Base-by-base conservation (phyloP, 2,113 vertebrate species). In the Vidua macroura region DNA sequence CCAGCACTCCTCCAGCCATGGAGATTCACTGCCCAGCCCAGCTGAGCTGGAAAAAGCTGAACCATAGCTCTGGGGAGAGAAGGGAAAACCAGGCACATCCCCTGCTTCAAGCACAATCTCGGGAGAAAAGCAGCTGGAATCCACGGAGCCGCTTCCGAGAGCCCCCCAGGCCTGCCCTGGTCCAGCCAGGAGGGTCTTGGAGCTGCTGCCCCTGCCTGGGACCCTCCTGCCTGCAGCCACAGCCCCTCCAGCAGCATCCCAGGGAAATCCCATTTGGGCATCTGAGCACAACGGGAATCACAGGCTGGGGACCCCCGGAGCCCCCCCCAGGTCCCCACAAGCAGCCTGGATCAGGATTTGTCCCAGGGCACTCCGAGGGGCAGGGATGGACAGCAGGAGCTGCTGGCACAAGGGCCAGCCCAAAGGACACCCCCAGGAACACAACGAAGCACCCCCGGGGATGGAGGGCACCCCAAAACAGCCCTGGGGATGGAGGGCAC, bases 281-380 rank as follows among this genome's bases (percentile, higher is more conserved):
- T 5, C 31, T 1, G 59, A 21, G 9, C 35, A n/a, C 37, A 31
- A 0, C 0, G 0, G 41, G 76, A 43, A 60, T 6, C 16, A 9
- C 0, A 0, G 39, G 37, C 63, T 21, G 30, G 73, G 73, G 31
- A n/a, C 51, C 43, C 1, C 0, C 4, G 3, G 37, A 78, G 27
- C 22, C 27, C 68, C 33, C 11, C n/a, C 14, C 15, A 9, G 12
- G 15, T 9, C 19, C 44, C 44, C 3, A 5, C 0, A 1, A 4
- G 4, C 49, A 62, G 41, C 46, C 4, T 1, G 4, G 39, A 8
- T 4, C 17, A 22, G 33, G 17, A 7, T 43, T 73, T 25, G 13
- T 41, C n/a, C 1, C 1, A 0, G 25, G 22, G 22, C 48, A 52
- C 39, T 19, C 28, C 1, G 2, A 41, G 19, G n/a, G 43, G 8